Conservation (phyloP, 2,113 vertebrate genomes). For the Pachyramphus minor region DNA sequence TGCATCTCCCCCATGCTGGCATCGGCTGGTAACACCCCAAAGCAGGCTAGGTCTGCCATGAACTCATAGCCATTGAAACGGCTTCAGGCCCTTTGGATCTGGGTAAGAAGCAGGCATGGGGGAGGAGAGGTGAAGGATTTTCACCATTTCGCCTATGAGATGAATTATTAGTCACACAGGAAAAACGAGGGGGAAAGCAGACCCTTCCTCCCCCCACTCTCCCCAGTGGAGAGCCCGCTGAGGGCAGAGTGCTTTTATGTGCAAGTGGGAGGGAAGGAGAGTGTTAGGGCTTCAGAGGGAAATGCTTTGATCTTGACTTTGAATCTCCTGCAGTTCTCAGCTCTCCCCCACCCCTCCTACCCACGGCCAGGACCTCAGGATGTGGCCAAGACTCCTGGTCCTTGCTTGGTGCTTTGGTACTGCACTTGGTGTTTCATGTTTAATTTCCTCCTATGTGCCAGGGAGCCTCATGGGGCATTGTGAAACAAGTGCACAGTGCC, state of each 20-base stretch:
- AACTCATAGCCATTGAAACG: not conserved
- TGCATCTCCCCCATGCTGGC: not conserved
- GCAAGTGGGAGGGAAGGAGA: slow-evolving; percentile 63
- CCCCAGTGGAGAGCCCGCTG: slow-evolving; percentile 34
- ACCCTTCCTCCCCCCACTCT: slow-evolving; percentile 18
- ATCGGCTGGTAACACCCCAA: not conserved
- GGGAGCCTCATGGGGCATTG: accelerated
- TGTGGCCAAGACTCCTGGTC: not conserved
- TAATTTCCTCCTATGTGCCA: not conserved
- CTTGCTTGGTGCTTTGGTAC: not conserved
- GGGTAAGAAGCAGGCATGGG: not conserved
- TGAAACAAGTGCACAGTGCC: not conserved
- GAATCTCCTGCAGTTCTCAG: slow-evolving; percentile 47
- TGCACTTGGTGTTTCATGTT: not conserved
- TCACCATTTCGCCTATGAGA: slow-evolving; percentile 28
- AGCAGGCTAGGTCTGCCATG: not conserved
- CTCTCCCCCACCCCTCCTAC: slow-evolving; percentile 10
- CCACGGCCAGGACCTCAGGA: not conserved
- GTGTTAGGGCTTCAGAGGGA: slow-evolving; percentile 61
- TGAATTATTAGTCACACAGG: slow-evolving; percentile 53
- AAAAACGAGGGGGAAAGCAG: not conserved
- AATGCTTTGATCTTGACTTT: slow-evolving; percentile 75
- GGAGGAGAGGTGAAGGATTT: slow-evolving; percentile 1
- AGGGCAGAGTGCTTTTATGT: slow-evolving; percentile 63
- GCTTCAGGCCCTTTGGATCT: not conserved